Evolutionary conservation across 1,140 invertebrate genomes (phyloP).

Genomic region (Papilio helenus): DNA sequence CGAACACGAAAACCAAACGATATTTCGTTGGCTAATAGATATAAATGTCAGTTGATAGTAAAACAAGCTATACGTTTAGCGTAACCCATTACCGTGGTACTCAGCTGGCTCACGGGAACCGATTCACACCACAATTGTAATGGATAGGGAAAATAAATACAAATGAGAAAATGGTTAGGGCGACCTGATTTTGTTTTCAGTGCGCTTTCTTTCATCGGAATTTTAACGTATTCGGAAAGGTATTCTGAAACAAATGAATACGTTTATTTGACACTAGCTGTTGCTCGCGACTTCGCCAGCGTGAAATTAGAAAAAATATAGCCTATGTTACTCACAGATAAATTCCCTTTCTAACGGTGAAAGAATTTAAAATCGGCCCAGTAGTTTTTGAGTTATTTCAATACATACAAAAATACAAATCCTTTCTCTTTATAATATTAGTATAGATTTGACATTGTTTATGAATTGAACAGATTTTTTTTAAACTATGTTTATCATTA

Average conservation of each 20-base stretch:
- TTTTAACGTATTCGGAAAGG: background rate
- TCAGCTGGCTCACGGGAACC: slow-evolving; percentile 5
- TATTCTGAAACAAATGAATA: background rate
- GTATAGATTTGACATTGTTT: too few species aligned
- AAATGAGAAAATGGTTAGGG: slow-evolving; percentile 36
- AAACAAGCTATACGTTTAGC: slow-evolving; percentile 27
- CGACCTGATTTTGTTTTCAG: slow-evolving; percentile 20
- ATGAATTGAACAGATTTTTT: background rate
- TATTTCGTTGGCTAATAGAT: slow-evolving; percentile 32
- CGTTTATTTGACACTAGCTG: too few species aligned
- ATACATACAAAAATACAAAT: too few species aligned
- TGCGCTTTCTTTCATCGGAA: background rate
- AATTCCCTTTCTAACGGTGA: too few species aligned
- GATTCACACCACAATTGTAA: slow-evolving; percentile 29
- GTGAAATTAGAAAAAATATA: too few species aligned
- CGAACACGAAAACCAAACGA: slow-evolving; percentile 11
- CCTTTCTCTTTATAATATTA: too few species aligned
- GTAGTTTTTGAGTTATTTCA: too few species aligned
- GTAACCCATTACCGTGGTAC: slow-evolving; percentile 10
- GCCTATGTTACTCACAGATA: too few species aligned
- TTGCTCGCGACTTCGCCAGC: too few species aligned
- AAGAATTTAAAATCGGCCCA: too few species aligned
- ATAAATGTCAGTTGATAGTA: slow-evolving; percentile 36
- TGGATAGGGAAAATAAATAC: slow-evolving; percentile 27
- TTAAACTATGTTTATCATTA: background rate